A percentile compares a stretch with the other conserved stretches of the same genome.
Conservation (phyloP, 2,113 vertebrate genomes). For the Dicentrarchus labrax region DNA sequence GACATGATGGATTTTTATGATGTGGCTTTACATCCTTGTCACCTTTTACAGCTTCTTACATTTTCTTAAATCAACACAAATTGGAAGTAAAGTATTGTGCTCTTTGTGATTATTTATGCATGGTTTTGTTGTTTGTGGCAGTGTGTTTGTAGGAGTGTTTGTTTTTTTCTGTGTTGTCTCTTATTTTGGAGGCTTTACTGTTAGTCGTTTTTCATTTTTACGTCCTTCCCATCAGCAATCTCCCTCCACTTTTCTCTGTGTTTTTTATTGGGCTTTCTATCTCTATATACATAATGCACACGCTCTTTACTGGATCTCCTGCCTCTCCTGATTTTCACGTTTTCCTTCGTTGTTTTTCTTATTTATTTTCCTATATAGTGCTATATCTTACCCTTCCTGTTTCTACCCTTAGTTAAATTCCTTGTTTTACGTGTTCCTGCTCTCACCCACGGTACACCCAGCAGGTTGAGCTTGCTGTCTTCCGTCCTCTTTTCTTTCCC, state of each 20-base stretch:
- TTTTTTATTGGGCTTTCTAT: slow-evolving; percentile 61
- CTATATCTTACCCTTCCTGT: neutral
- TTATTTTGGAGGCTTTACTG: slow-evolving; percentile 73
- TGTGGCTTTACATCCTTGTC: slow-evolving; percentile 77
- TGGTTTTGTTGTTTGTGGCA: slow-evolving; percentile 30
- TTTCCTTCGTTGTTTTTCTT: slow-evolving; percentile 5
- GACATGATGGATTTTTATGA: slow-evolving; percentile 75
- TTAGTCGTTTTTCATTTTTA: slow-evolving; percentile 77
- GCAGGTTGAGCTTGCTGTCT: neutral
- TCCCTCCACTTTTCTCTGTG: slow-evolving; percentile 43
- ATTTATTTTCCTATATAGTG: neutral
- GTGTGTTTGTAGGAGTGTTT: slow-evolving; percentile 36
- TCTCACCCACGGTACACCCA: neutral
- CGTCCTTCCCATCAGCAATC: slow-evolving; percentile 46
- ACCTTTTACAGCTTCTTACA: slow-evolving; percentile 78
- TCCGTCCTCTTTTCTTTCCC: neutral
- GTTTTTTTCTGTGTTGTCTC: slow-evolving; percentile 59
- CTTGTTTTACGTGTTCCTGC: neutral
- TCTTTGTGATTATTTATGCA: slow-evolving; percentile 75
- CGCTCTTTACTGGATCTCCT: slow-evolving; percentile 32
- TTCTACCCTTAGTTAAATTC: neutral
- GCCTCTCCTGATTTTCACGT: neutral
- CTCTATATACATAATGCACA: slow-evolving; percentile 65
- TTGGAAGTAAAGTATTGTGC: slow-evolving; percentile 77
- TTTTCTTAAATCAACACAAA: slow-evolving; percentile 83